Percentiles rank a stretch among this genome's conserved stretches.
Conservation (phyloP, 1,140 invertebrate genomes). For the Rhyzopertha dominica region DNA sequence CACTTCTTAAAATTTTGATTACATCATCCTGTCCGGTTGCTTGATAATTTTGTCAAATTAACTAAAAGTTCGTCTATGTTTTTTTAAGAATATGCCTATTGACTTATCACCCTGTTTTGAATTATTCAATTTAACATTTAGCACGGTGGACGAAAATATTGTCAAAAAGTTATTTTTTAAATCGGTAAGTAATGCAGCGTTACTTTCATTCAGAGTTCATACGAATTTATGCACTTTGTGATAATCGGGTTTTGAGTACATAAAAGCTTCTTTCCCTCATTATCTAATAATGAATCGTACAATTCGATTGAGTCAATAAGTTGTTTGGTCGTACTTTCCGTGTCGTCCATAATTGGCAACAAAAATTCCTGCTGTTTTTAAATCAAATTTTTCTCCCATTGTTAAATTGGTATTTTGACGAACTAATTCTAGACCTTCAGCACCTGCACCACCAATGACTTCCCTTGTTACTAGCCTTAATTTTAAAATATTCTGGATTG, state of each 20-base stretch:
- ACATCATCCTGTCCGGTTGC: conserved; percentile 12
- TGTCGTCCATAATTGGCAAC: conserved; percentile 27
- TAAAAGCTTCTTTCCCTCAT: conserved; percentile 14
- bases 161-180: conserved; percentile 17
- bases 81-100: conserved; percentile 16
- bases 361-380: conserved; percentile 25
- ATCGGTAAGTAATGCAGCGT: conserved; percentile 12
- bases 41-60: conserved; percentile 14
- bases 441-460: no score
- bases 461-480: no score
- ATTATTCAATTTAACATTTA: conserved; percentile 13
- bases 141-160: conserved; percentile 15
- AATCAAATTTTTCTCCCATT: conserved; percentile 23
- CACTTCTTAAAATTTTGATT: conserved; percentile 9
- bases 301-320: conserved; percentile 31
- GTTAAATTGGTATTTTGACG: neutral
- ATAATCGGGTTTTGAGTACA: conserved; percentile 18
- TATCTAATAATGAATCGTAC: conserved; percentile 29
- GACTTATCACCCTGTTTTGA: conserved; percentile 16
- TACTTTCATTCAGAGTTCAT: conserved; percentile 2
- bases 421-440: no score
- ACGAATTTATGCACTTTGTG: conserved; percentile 14
- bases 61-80: conserved; percentile 19
- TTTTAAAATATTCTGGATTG: no score
- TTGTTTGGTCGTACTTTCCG: conserved; percentile 22